A percentile compares a stretch with the other conserved stretches of the same genome.
Evolutionary conservation across 2,113 vertebrate genomes (phyloP).

Genomic region (Macquaria australasica): DNA sequence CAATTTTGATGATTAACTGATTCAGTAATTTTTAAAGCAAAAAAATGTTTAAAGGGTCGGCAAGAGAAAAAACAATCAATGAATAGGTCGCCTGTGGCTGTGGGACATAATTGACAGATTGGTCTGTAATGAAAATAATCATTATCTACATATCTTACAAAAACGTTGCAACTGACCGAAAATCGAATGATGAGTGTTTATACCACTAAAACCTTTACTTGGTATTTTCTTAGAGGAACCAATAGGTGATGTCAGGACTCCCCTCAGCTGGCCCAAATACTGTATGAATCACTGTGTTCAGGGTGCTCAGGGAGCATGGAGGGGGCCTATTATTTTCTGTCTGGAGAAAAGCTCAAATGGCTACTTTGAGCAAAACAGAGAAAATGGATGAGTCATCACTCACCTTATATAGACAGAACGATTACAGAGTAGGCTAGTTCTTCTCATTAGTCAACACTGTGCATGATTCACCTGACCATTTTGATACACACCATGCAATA

Average conservation of each 20-base stretch:
- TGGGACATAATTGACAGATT: neutral
- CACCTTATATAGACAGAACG: neutral
- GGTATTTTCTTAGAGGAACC: neutral
- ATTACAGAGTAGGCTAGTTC: neutral
- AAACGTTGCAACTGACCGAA: neutral
- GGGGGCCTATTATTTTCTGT: neutral
- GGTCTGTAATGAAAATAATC: neutral
- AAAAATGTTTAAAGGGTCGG: no score
- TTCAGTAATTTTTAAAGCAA: neutral
- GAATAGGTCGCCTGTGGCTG: neutral
- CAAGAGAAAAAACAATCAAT: neutral
- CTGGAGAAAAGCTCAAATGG: neutral
- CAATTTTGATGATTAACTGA: neutral
- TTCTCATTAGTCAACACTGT: neutral
- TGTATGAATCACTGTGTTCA: neutral
- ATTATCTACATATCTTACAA: neutral
- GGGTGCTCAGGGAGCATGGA: neutral
- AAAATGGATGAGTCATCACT: neutral
- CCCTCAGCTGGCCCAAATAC: neutral
- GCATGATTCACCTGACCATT: neutral
- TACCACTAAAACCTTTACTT: neutral
- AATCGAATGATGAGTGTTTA: neutral
- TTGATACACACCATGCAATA: neutral
- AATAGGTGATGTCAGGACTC: neutral
- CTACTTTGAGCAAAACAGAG: conserved; percentile 3